Conservation (phyloP, 2,888 invertebrate genomes). For the Mamestra brassicae region DNA sequence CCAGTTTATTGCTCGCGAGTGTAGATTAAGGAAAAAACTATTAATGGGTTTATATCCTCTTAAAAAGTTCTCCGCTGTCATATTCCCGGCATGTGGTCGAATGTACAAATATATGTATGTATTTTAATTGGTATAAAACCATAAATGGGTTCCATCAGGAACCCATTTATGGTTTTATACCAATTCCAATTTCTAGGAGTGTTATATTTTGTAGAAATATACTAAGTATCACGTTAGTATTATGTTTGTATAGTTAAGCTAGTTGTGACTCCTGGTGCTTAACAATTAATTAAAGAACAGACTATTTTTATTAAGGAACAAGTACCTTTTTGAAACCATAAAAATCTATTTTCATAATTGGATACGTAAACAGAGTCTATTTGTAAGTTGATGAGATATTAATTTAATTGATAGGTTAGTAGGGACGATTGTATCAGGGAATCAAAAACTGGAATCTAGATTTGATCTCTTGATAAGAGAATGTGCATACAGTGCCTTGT, state of each 20-base stretch:
- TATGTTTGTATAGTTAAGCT: not conserved
- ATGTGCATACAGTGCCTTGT: not conserved
- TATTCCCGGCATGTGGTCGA: not conserved
- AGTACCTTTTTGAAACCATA: not conserved
- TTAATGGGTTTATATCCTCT: not conserved
- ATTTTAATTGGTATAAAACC: not conserved
- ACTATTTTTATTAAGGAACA: not conserved
- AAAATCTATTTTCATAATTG: not conserved
- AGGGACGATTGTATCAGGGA: not conserved
- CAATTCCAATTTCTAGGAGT: too few species aligned
- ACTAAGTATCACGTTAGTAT: slow-evolving; percentile 1
- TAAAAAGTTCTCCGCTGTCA: not conserved
- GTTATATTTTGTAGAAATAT: slow-evolving; percentile 1
- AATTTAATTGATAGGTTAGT: slow-evolving; percentile 1
- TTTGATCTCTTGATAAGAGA: not conserved
- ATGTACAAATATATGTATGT: not conserved
- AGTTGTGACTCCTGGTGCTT: not conserved
- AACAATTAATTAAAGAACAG: too few species aligned
- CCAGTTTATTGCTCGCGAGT: too few species aligned
- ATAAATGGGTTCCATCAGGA: not conserved
- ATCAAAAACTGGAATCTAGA: not conserved
- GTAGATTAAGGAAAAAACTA: slow-evolving; percentile 12
- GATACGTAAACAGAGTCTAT: not conserved
- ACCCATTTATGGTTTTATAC: too few species aligned
- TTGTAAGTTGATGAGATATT: slow-evolving; percentile 2